These are phyloP conservation scores for Corydoras sp. DNA, from an alignment of 2,113 vertebrate species.

Conservation along the genomic window DNA sequence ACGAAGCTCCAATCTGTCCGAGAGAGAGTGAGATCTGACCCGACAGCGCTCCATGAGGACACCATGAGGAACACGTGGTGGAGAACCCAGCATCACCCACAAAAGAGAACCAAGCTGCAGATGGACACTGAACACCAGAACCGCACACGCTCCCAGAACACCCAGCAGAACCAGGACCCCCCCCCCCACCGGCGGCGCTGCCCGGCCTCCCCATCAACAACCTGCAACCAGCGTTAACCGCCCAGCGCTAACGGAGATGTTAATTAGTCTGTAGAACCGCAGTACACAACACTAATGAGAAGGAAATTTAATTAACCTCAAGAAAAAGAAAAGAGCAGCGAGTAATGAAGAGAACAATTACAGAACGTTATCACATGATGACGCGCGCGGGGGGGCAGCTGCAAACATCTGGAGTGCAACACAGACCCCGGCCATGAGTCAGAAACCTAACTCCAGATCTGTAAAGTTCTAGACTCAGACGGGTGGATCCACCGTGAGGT, in stretches of 20 bases:
- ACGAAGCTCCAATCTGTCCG: constrained; percentile 37
- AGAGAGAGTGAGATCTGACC: constrained; percentile 24
- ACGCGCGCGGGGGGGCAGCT: background rate
- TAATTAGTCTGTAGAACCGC: background rate
- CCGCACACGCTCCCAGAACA: too few species aligned
- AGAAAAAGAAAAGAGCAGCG: background rate
- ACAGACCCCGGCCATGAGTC: too few species aligned
- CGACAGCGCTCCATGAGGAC: constrained; percentile 29
- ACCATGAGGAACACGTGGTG: constrained; percentile 13
- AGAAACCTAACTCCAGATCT: too few species aligned
- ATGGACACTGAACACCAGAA: constrained; percentile 30
- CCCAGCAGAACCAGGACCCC: too few species aligned
- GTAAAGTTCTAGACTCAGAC: too few species aligned
- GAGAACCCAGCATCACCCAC: constrained; percentile 16
- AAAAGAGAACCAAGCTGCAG: constrained; percentile 42
- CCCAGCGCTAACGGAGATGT: background rate
- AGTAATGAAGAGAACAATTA: background rate
- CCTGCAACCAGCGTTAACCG: background rate
- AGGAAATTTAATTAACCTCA: background rate
- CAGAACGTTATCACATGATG: background rate
- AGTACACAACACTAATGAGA: background rate
- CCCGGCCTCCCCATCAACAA: too few species aligned
- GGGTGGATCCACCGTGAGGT: too few species aligned
- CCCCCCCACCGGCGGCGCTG: too few species aligned
- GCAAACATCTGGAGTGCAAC: background rate